Conservation (phyloP, 2,888 invertebrate species). For the Perdita meconis region DNA sequence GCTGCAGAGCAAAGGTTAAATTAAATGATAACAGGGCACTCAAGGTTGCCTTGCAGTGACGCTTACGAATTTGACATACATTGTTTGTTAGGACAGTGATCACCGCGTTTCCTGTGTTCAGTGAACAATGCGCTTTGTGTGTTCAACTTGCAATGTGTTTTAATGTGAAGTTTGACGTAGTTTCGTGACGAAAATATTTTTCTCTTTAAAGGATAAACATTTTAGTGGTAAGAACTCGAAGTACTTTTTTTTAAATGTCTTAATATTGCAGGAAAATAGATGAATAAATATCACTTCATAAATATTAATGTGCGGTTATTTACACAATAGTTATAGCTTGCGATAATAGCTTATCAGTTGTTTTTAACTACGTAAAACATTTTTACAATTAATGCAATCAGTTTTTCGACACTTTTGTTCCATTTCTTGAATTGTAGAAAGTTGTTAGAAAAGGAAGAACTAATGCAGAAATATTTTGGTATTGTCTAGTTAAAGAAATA, state of each 20-base stretch:
- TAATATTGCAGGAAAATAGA: too few species aligned
- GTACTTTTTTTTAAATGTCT: too few species aligned
- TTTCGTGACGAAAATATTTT: neutral
- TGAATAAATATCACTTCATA: too few species aligned
- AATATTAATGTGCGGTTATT: too few species aligned
- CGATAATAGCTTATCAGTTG: constrained; percentile 1
- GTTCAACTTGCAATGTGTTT: neutral
- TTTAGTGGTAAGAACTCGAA: neutral
- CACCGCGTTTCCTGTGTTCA: neutral
- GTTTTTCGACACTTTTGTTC: neutral
- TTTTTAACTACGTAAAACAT: neutral
- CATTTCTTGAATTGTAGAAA: constrained; percentile 3
- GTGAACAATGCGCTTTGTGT: neutral
- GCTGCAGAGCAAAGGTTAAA: constrained; percentile 27
- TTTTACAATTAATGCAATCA: too few species aligned
- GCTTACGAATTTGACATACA: constrained; percentile 5
- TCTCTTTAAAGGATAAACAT: neutral
- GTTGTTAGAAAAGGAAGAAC: neutral
- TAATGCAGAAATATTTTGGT: too few species aligned
- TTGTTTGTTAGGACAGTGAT: constrained; percentile 5
- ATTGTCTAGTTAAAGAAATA: too few species aligned
- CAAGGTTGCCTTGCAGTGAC: constrained; percentile 8
- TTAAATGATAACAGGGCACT: constrained; percentile 40
- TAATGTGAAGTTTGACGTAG: neutral
- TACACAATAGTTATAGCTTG: neutral